Evolutionary conservation across 2,888 invertebrate genomes (phyloP), one percentile per base, ranked within the genome.

Genomic region (Anarsia innoxiella): DNA sequence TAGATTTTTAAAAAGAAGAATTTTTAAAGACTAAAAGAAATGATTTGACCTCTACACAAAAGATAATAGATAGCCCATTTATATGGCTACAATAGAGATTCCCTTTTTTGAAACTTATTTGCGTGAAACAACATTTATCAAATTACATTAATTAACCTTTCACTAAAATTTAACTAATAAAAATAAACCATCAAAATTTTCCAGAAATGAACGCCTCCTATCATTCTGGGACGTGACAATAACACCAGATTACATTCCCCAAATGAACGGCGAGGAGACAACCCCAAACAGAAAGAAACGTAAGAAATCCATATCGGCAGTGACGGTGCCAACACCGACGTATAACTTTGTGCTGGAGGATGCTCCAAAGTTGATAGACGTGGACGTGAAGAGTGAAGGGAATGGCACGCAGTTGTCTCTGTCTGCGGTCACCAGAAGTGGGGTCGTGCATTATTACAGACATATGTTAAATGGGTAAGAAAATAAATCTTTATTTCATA

Each of bases 371-470:
- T 59, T 69, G 13, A 62, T 83, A 0, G 75, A 79, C 25, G 87
- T 89, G 0, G 70, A 86, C 1, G 60, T 86, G 42, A 59, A 79
- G 12, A 68, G 70, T 2, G 80, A 83, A 6, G 86, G 87, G 2
- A 87, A 85, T 0, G 86, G 86, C 6, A 83, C 82, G 0, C 78
- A 76, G 48, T 76, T 68, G 67, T 87, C 47, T 66, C 77, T 65
- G 51, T 71, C 83, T 0, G 88, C 89, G 0, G 87, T 89, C 0
- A 93, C 94, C 0, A 87, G 91, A 49, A 92, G 90, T 57, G 96
- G 96, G 0, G 89, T 91, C 3, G 88, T 93, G 25, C 92, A 95
- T 69, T 80, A 93, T 37, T 96, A 93, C 66, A 87, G 90, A 34
- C 91, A 93, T 55, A 88, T 89, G 46, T 77, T 93, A 23, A 94